A percentile compares a stretch with the other conserved stretches of the same genome.
Conservation (phyloP, 1,140 invertebrate species). For the Phymorhynchus buccinoides region DNA sequence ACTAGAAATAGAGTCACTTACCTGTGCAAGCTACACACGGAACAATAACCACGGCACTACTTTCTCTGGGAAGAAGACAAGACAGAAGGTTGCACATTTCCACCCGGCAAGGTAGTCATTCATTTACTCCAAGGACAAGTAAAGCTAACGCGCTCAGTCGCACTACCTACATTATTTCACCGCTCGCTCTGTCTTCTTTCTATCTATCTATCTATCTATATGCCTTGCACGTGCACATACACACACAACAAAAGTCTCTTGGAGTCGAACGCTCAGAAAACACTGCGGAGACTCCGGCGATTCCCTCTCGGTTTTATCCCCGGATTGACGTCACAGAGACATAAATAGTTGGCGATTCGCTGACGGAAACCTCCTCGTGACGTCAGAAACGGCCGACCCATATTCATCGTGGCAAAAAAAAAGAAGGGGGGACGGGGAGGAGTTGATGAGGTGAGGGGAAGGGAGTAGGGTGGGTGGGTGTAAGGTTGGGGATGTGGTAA, state of each 20-base stretch:
- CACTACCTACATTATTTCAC: too few relatives aligned
- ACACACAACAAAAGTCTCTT: background rate
- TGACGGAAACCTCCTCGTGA: slow-evolving; percentile 32
- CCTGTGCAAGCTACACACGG: background rate
- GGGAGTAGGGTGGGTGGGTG: background rate
- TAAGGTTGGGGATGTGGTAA: background rate
- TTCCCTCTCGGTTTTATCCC: slow-evolving; percentile 28
- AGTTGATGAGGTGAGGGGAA: background rate
- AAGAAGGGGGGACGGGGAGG: background rate
- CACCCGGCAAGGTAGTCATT: background rate
- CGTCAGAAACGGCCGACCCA: slow-evolving; percentile 33
- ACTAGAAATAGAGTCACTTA: background rate
- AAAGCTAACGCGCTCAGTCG: background rate
- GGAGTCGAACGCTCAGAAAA: background rate
- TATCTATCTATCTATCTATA: too few relatives aligned
- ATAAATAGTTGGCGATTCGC: slow-evolving; percentile 25
- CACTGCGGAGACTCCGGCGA: slow-evolving; percentile 11
- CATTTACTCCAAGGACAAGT: background rate
- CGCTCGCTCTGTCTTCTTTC: too few relatives aligned
- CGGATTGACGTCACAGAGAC: slow-evolving; percentile 28
- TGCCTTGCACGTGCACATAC: background rate
- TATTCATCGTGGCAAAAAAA: slow-evolving; percentile 10
- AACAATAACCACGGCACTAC: too few relatives aligned
- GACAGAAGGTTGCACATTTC: background rate
- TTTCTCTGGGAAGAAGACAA: too few relatives aligned